Evolutionary conservation across 2,888 invertebrate species (phyloP), one percentile per base, ranked within the genome.

Genomic region (Chloroclystis v-ata): DNA sequence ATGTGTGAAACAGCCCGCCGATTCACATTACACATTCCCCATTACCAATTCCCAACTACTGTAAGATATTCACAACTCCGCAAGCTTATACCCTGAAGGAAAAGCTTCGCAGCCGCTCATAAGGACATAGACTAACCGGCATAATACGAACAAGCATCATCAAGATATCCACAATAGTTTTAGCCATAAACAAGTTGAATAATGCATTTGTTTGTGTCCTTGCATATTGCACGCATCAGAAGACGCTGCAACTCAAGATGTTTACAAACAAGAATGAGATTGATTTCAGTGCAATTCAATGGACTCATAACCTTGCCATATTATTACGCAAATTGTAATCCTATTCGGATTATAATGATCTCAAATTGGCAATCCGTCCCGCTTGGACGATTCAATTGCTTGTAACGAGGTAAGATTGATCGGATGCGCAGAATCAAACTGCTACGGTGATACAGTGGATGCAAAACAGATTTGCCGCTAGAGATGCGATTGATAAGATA

Each of bases 331-430:
- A 65, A 65, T 53, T 49, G 57, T 63, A 65, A 73, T 65, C 65
- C 65, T 65, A 73, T 72, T 73, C 60, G 63, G 66, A 64, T 62
- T 54, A 61, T 69, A 70, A 75, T 69, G 68, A 69, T 72, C 65
- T 62, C 60, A 70, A 76, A 77, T 76, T 76, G 75, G 66, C 74
- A 73, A 75, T 76, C 66, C 66, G 76, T 74, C 69, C 64, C 69
- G 76, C 70, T 65, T 61, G 68, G 67, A 51, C 60, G 66, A 63
- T 64, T 66, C 65, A 67, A 72, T 72, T 71, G 75, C 76, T 69
- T 74, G 68, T 69, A 72, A 73, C 71, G 60, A 67, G 63, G 61
- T 53, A 60, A 67, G 67, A 72, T 66, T 68, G 69, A 71, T 75
- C 65, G 62, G 70, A 75, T 72, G 69, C 68, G 65, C 68, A 67